Evolutionary conservation across 2,797 vertebrate species (phyloP), one percentile per base, ranked within the genome.

Genomic region (Forpus xanthops): DNA sequence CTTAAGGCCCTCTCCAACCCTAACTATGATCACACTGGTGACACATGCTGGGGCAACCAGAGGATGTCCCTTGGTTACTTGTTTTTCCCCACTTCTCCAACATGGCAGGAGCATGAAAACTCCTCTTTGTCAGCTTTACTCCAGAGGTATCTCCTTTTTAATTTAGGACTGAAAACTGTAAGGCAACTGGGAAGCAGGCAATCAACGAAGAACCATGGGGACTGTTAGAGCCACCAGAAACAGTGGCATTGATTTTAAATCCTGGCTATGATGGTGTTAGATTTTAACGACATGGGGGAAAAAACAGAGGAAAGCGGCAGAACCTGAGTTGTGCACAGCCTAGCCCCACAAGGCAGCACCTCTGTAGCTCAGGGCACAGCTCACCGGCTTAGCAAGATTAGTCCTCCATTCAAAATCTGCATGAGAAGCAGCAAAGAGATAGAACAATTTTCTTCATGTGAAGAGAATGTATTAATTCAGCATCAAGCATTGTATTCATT

Each of bases 401-500:
- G 44, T 58, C 68, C 68, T 85, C 44, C 85, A 91, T 92, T 95
- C 87, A 91, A 91, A 94, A 89, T 65, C 76, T 95, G 91, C 67
- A 56, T 85, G 72, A 49, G 90, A 93, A 95, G 91, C 64, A 19
- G 87, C 56, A 67, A 55, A 77, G 70, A 89, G 79, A 79, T 45
- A 64, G 61, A 91, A 86, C 24, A 33, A 84, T 81, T 95, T 93
- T 65, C 72, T 94, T 91, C 80, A 2, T 25, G 72, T 53, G 74
- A 94, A 83, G 80, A 62, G 87, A 95, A 94, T 39, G 11, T 61
- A 94, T 88, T 95, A 96, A 95, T 94, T 92, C 35, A 87, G 72
- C 42, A 75, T 62, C 61, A 75, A 86, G 74, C 75, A 94, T 89
- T 96, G 93, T 97, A 84, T 86, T 96, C 80, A 75, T 95, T 92